Evolutionary conservation across 2,888 invertebrate species (phyloP), one percentile per base, ranked within the genome.

Genomic region (Plusia festucae): DNA sequence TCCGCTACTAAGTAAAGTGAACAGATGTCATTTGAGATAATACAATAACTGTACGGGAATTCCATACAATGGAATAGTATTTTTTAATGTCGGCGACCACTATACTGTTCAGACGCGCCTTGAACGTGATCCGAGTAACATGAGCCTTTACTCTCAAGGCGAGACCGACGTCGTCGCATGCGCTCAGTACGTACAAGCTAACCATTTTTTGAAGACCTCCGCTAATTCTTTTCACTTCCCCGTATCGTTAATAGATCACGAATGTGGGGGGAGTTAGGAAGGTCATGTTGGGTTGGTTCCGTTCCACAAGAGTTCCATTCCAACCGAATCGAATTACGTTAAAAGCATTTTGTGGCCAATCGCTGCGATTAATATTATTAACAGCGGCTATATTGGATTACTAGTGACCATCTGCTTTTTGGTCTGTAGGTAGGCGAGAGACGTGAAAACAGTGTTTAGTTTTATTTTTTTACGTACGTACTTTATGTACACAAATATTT

Each of bases 111-210:
- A 78, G 86, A 84, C 84, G 88, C 89, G 90, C 94, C 94, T 95
- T 94, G 94, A 95, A 94, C 92, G 93, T 93, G 94, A 94, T 93
- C 92, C 84, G 89, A 91, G 94, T 93, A 94, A 95, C 89, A 85
- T 85, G 93, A 95, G 91, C 85, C 91, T 90, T 87, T 83, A 87
- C 88, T 88, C 89, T 93, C 94, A 94, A 94, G 94, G 94, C 92
- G 75, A 92, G 85, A 86, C 85, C 87, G 85, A 80, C 90, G 83
- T 85, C 90, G 88, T 87, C 86, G 88, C 88, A 89, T 89, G 88
- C 87, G 85, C 85, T 83, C 82, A 84, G 83, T 84, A 84, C 77
- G 81, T 74, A 79, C 75, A 81, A 81, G 79, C 76, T 80, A 73
- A 84, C 93, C 92, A 92, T 75, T 88, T 78, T 87, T 82, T 59